phyloP scores from a whole-genome alignment of 2,797 vertebrate species.

The Telmatherina bonti region DNA sequence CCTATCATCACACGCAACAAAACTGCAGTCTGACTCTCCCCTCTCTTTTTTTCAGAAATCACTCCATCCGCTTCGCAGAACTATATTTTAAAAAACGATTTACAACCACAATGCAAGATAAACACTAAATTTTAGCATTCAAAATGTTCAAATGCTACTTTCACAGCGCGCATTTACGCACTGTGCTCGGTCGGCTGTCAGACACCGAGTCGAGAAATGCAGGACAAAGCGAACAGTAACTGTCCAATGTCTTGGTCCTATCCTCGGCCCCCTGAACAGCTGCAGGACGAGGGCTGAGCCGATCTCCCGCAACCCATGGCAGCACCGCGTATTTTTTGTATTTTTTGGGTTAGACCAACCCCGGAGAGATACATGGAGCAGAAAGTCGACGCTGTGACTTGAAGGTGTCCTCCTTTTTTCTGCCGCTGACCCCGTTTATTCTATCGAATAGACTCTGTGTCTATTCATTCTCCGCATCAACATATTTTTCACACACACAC shows the following conservation, averaged over 20 bases:
- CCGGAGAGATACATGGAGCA: constrained; percentile 25
- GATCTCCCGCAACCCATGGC: constrained; percentile 58
- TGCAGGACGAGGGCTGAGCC: constrained; percentile 46
- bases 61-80: constrained; percentile 76
- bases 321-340: constrained; percentile 25
- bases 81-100: constrained; percentile 39
- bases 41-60: constrained; percentile 59
- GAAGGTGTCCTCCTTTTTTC: constrained; percentile 40
- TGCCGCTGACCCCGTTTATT: constrained; percentile 40
- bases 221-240: constrained; percentile 44
- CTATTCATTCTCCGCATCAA: constrained; percentile 46
- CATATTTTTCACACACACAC: constrained; percentile 21
- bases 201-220: constrained; percentile 38
- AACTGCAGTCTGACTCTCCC: constrained; percentile 64
- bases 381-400: constrained; percentile 14
- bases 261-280: constrained; percentile 49
- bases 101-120: constrained; percentile 12
- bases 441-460: constrained; percentile 17
- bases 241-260: constrained; percentile 44
- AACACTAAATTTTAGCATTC: constrained; percentile 25
- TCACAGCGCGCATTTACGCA: constrained; percentile 34
- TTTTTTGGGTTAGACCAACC: constrained; percentile 46
- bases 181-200: constrained; percentile 22
- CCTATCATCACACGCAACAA: constrained; percentile 87
- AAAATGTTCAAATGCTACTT: constrained; percentile 12